Conservation (phyloP, 2,113 vertebrate genomes). For the Picathartes gymnocephalus region DNA sequence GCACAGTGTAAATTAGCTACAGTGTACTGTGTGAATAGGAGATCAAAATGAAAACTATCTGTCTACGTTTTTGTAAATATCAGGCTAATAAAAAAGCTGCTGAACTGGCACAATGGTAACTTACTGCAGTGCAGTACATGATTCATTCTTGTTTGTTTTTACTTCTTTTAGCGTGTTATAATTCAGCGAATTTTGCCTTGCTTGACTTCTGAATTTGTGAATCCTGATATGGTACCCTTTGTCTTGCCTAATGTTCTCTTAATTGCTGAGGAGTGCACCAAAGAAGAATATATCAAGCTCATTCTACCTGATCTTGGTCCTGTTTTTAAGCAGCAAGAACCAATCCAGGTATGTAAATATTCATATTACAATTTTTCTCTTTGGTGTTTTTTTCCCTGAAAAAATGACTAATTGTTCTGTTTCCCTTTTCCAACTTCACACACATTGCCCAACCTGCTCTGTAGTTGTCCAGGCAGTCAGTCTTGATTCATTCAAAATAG, state of each 20-base stretch:
- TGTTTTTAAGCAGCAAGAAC: conserved; percentile 97
- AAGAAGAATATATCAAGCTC: conserved; percentile 91
- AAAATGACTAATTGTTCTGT: neutral
- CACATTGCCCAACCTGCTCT: neutral
- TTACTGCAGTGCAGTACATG: neutral
- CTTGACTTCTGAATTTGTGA: conserved; percentile 93
- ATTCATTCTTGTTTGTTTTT: neutral
- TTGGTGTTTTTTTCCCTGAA: neutral
- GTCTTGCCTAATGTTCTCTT: conserved; percentile 95
- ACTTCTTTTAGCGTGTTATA: conserved; percentile 84
- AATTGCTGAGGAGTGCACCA: conserved; percentile 96
- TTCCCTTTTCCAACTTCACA: neutral
- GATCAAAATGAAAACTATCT: neutral
- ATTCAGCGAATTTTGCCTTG: conserved; percentile 91
- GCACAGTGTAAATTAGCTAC: neutral
- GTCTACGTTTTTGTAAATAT: neutral
- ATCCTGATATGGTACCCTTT: conserved; percentile 98
- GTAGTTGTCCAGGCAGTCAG: neutral
- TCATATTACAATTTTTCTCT: neutral
- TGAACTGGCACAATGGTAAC: neutral
- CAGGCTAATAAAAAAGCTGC: neutral
- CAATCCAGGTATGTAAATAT: conserved; percentile 84
- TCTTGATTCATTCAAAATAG: neutral
- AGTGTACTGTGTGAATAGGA: neutral
- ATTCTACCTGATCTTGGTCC: conserved; percentile 93